phyloP scores from a whole-genome alignment of 30 jellyfish, hydroid and myxozoan species.

The Aurelia sp. region DNA sequence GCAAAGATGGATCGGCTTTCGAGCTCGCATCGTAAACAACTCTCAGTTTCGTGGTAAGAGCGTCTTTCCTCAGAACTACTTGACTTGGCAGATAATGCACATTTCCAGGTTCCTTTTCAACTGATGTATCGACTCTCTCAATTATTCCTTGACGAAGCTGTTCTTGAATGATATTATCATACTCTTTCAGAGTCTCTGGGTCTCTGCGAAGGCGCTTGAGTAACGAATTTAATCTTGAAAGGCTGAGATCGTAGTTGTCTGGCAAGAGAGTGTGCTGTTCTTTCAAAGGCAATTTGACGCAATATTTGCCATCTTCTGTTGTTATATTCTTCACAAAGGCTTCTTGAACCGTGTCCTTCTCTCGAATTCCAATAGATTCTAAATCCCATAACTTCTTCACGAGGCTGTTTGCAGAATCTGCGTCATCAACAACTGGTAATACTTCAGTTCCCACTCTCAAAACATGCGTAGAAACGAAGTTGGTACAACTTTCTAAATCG shows the following conservation, averaged over 20 bases:
- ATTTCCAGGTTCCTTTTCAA: conserved; percentile 8
- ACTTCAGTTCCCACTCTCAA: conserved; percentile 7
- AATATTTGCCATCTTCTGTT: too few species aligned
- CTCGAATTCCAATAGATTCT: conserved; percentile 38
- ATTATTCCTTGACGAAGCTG: conserved; percentile 22
- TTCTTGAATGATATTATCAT: conserved; percentile 13
- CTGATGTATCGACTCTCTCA: conserved; percentile 7
- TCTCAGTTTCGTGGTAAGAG: conserved; percentile 19
- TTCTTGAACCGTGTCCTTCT: conserved; percentile 28
- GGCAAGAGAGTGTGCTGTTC: conserved; percentile 25
- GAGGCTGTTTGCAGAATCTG: background rate
- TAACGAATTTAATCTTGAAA: background rate
- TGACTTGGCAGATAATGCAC: conserved; percentile 28
- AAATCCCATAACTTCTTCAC: conserved; percentile 17
- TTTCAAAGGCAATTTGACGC: conserved; percentile 1
- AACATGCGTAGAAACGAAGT: conserved; percentile 21
- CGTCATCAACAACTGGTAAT: background rate
- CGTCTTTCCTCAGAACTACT: conserved; percentile 8
- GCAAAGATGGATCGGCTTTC: background rate
- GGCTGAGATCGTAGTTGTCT: conserved; percentile 13
- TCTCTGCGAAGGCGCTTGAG: too few species aligned
- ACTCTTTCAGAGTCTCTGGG: conserved; percentile 8
- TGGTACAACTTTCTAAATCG: conserved; percentile 1
- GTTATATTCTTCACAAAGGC: conserved; percentile 17
- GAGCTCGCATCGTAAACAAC: conserved; percentile 46